Evolutionary conservation across 2,888 invertebrate genomes (phyloP).

Genomic region (Drosophila rellima): DNA sequence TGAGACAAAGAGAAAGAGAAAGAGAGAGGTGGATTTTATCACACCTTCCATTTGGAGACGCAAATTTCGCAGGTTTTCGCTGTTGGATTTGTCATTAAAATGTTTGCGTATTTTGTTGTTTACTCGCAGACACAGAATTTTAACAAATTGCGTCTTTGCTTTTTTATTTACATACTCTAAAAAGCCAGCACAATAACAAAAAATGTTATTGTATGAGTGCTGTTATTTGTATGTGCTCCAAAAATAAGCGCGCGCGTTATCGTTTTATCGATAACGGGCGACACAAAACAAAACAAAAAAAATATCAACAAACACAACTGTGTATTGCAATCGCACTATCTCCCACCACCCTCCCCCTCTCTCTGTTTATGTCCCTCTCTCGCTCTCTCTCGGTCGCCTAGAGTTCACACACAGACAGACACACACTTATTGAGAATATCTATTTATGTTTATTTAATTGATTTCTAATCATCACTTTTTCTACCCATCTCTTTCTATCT

Average conservation of each 20-base stretch:
- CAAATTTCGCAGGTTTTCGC: constrained; percentile 35
- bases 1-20: neutral
- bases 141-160: constrained; percentile 67
- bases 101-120: constrained; percentile 53
- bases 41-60: constrained; percentile 35
- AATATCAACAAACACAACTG: constrained; percentile 29
- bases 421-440: constrained; percentile 11
- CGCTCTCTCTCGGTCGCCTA: neutral
- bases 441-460: constrained; percentile 76
- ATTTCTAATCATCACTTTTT: constrained; percentile 68
- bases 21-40: neutral
- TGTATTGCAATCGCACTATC: constrained; percentile 12
- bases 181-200: constrained; percentile 25
- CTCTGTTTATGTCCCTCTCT: constrained; percentile 8
- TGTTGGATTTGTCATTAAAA: constrained; percentile 41
- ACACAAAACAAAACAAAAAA: constrained; percentile 41
- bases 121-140: constrained; percentile 29
- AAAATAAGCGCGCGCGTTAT: constrained; percentile 65
- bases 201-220: constrained; percentile 15
- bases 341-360: neutral
- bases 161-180: constrained; percentile 59
- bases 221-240: constrained; percentile 54
- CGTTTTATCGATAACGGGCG: constrained; percentile 73
- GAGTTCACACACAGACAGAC: constrained; percentile 4
- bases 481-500: constrained; percentile 15